phyloP scores from a whole-genome alignment of 2,888 invertebrate genomes.

The Tiliacea citrago region DNA sequence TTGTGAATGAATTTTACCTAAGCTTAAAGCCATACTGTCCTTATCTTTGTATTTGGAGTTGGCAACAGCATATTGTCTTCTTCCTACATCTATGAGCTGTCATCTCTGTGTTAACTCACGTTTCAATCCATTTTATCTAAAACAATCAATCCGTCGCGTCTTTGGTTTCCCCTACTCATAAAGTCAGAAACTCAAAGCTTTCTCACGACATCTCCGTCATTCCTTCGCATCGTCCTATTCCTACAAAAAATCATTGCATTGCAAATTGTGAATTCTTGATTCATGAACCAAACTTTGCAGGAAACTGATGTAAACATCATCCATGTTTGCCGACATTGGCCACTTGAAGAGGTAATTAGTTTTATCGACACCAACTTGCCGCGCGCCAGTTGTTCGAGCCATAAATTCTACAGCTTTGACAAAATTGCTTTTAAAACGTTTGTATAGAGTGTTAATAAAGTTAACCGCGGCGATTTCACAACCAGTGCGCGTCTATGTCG shows the following conservation, averaged over 20 bases:
- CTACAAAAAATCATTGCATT: background rate
- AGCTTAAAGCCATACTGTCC: background rate
- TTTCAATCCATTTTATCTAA: background rate
- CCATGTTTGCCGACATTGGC: background rate
- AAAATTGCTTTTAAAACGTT: constrained; percentile 6
- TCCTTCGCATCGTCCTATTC: background rate
- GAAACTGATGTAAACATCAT: background rate
- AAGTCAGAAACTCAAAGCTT: background rate
- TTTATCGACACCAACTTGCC: background rate
- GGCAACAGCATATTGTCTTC: background rate
- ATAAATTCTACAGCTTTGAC: constrained; percentile 1
- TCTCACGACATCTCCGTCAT: background rate
- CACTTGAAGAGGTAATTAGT: background rate
- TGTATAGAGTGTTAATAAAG: constrained; percentile 7
- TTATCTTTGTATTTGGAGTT: background rate
- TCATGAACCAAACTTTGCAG: background rate
- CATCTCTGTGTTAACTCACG: background rate
- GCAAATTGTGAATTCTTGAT: background rate
- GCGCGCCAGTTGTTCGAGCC: background rate
- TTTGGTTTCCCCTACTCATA: background rate
- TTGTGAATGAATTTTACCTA: background rate
- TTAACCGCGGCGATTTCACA: background rate
- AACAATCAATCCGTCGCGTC: background rate
- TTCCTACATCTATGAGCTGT: background rate
- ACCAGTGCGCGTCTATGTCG: background rate